Conservation (phyloP, 2,113 vertebrate genomes). For the Riparia riparia region DNA sequence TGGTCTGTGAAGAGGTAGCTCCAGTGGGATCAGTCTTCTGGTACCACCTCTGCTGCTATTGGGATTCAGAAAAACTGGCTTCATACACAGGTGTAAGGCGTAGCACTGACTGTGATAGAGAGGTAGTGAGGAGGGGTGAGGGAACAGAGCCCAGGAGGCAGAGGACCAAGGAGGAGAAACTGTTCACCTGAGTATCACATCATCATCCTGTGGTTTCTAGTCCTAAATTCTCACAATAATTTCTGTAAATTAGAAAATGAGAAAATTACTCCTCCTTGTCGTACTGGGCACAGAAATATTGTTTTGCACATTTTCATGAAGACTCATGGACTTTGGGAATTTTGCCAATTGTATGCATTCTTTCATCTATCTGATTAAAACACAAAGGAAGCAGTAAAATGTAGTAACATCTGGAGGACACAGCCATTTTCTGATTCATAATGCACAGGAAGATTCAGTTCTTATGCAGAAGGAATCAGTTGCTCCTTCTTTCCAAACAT, state of each 20-base stretch:
- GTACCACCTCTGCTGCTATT: neutral
- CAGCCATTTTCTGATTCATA: neutral
- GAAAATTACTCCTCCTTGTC: neutral
- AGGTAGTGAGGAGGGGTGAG: neutral
- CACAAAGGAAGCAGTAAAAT: neutral
- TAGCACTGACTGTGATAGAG: neutral
- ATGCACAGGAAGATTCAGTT: neutral
- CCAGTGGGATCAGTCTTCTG: neutral
- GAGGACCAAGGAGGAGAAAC: neutral
- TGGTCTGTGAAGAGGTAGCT: neutral
- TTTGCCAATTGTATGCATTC: neutral
- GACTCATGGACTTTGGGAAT: neutral
- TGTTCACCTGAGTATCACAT: neutral
- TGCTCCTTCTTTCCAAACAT: neutral
- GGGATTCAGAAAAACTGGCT: neutral
- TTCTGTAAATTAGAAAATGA: neutral
- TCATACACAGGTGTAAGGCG: neutral
- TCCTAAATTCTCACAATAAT: neutral
- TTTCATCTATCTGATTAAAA: neutral
- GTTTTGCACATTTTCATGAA: neutral
- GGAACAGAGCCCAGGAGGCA: neutral
- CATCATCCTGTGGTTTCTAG: neutral
- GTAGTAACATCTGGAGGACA: neutral
- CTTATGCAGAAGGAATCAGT: neutral
- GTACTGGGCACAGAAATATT: neutral